These are phyloP conservation scores for Rhynchomys soricoides DNA, from an alignment of 2,113 vertebrate species.

Conservation along the genomic window DNA sequence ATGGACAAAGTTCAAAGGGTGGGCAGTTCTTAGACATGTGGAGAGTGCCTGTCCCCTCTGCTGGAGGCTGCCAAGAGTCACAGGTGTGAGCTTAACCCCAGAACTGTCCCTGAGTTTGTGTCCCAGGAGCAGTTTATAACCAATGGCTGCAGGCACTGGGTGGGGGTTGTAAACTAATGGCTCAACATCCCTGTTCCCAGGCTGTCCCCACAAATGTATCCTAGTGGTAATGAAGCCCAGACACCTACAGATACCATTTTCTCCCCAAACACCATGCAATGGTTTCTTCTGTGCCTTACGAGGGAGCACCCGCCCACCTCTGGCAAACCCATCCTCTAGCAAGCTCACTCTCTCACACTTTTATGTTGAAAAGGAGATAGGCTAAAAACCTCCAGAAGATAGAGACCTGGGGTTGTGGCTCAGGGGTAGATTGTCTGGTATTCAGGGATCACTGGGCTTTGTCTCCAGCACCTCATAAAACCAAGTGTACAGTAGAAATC, in stretches of 20 bases:
- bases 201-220: rapidly evolving
- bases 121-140: background rate
- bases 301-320: too few relatives aligned
- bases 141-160: background rate
- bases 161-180: background rate
- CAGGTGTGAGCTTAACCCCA: background rate
- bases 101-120: background rate
- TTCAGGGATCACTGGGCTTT: too few relatives aligned
- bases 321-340: background rate
- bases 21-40: background rate
- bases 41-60: background rate
- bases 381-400: background rate
- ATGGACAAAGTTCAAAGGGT: background rate
- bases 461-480: too few relatives aligned
- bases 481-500: background rate
- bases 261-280: rapidly evolving
- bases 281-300: background rate
- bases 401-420: too few relatives aligned
- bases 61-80: rapidly evolving
- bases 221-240: rapidly evolving
- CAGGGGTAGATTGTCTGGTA: background rate
- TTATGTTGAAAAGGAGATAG: background rate
- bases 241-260: background rate
- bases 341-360: background rate
- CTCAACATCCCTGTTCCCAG: background rate